Evolutionary conservation across 2,797 vertebrate genomes (phyloP).

Genomic region (Scolopax rusticola): DNA sequence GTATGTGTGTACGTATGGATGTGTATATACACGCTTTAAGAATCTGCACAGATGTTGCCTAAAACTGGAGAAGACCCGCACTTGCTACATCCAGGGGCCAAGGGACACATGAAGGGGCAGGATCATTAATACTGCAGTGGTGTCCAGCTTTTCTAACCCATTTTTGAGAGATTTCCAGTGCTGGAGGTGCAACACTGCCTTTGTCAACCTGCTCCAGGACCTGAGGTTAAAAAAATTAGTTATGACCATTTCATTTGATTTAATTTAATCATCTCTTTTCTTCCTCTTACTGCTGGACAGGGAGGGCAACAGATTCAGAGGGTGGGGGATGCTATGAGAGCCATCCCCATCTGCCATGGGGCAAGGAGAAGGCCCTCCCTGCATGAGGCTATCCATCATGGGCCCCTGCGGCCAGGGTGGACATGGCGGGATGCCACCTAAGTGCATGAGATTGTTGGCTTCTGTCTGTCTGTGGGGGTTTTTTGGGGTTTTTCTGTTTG

Average conservation of each 20-base stretch:
- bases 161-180: not conserved
- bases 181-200: not conserved
- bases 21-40: not conserved
- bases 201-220: not conserved
- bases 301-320: not conserved
- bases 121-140: not conserved
- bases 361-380: accelerated
- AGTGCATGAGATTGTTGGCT: not conserved
- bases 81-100: not conserved
- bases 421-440: accelerated
- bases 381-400: accelerated
- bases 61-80: not conserved
- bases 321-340: accelerated
- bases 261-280: not conserved
- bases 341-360: accelerated
- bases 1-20: too few relatives aligned
- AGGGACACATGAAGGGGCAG: not conserved
- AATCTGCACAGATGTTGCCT: not conserved
- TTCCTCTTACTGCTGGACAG: not conserved
- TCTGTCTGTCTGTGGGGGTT: too few relatives aligned
- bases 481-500: too few relatives aligned
- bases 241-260: not conserved
- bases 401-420: accelerated
- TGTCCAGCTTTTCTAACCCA: not conserved
- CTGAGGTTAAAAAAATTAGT: not conserved